Conservation (phyloP, 2,113 vertebrate genomes). For the Noturus placidus region DNA sequence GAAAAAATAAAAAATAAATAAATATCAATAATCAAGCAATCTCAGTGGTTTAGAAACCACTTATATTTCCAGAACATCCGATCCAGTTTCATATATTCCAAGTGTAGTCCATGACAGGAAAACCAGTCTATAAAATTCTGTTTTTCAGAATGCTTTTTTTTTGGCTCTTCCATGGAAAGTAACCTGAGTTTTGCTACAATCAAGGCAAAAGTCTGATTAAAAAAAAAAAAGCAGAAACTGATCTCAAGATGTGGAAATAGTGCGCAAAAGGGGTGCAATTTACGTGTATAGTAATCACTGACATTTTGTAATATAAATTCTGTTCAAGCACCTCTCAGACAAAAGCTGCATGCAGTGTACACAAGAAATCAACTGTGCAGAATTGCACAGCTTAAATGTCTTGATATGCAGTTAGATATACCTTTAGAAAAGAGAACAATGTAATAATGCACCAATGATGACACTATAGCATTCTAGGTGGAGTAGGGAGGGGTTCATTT, state of each 20-base stretch:
- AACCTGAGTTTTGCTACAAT: neutral
- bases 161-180: no score
- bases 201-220: neutral
- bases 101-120: neutral
- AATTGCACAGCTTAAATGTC: neutral
- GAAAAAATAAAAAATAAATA: no score
- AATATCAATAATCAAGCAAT: neutral
- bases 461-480: neutral
- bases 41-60: neutral
- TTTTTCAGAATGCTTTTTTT: neutral
- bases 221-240: neutral
- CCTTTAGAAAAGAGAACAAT: neutral
- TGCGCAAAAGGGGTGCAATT: slow-evolving; percentile 11
- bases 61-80: neutral
- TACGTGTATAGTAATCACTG: neutral
- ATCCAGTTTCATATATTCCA: neutral
- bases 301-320: neutral
- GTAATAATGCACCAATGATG: neutral
- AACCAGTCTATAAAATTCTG: neutral
- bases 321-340: slow-evolving; percentile 10
- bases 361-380: neutral
- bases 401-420: neutral
- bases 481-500: neutral
- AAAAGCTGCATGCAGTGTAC: neutral
- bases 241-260: neutral